Percentiles rank a stretch among this genome's conserved stretches.
Evolutionary conservation across 2,888 invertebrate genomes (phyloP).

Genomic region (Synergus gifuensis): DNA sequence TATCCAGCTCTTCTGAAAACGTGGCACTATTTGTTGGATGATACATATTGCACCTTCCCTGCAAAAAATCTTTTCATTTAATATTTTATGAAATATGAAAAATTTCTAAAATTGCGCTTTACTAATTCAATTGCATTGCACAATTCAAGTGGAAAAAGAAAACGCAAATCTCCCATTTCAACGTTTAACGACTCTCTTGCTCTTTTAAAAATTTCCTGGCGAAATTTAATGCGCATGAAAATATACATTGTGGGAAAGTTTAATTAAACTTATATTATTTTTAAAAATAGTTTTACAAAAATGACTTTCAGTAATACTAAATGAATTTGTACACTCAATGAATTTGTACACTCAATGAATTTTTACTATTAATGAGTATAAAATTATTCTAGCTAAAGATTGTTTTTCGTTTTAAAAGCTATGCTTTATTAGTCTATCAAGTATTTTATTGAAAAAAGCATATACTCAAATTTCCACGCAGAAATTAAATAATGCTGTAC

Average conservation of each 20-base stretch:
- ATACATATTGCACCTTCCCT: background rate
- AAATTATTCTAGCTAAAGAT: background rate
- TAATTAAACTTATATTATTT: background rate
- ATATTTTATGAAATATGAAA: background rate
- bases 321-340: background rate
- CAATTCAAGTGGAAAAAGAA: background rate
- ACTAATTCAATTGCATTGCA: background rate
- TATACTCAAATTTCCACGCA: background rate
- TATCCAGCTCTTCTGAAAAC: background rate
- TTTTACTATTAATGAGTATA: background rate
- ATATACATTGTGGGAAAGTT: background rate
- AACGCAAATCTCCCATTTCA: background rate
- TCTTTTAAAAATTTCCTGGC: background rate
- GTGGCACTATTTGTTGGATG: background rate
- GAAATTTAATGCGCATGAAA: background rate
- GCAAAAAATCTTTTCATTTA: background rate
- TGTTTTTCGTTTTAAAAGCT: background rate
- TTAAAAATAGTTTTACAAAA: background rate
- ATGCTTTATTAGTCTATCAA: constrained; percentile 3
- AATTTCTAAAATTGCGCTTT: background rate
- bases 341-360: background rate
- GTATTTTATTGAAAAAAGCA: background rate
- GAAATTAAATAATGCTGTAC: background rate
- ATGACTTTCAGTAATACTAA: background rate
- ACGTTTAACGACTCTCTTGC: background rate